phyloP scores from a whole-genome alignment of 2,113 vertebrate species.

The Gracilinanus agilis region DNA sequence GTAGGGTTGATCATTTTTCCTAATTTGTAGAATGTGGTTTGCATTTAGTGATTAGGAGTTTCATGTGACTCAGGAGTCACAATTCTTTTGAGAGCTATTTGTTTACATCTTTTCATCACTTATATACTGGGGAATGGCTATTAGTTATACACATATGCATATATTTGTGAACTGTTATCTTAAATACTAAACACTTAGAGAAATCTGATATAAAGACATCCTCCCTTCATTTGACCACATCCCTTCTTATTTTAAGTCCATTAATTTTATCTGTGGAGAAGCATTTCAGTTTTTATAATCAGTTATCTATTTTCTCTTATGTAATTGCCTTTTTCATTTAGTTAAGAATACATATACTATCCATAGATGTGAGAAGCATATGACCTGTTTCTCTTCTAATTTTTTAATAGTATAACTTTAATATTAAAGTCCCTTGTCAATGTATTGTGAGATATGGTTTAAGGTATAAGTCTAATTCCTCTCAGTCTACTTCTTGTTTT shows the following conservation, averaged over 20 bases:
- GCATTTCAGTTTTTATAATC: neutral
- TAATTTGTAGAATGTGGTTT: too few species aligned
- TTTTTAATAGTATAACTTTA: neutral
- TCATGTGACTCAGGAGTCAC: too few species aligned
- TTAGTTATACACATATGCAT: neutral
- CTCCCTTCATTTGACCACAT: neutral
- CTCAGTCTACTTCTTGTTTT: neutral
- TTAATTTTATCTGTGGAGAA: neutral
- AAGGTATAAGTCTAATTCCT: neutral
- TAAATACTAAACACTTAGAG: neutral
- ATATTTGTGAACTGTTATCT: neutral
- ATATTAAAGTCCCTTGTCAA: neutral
- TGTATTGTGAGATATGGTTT: neutral
- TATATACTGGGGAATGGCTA: neutral
- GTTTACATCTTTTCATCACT: neutral
- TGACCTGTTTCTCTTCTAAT: neutral
- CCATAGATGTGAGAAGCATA: too few species aligned
- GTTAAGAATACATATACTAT: neutral
- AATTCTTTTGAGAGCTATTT: neutral
- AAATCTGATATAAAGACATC: neutral
- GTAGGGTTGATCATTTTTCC: too few species aligned
- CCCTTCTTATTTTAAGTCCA: neutral
- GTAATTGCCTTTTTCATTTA: neutral
- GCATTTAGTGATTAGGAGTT: too few species aligned
- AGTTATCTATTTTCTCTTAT: neutral